Percentiles rank a stretch among this genome's conserved stretches.
Conservation (phyloP, 2,888 invertebrate species). For the Eilema griseolum region DNA sequence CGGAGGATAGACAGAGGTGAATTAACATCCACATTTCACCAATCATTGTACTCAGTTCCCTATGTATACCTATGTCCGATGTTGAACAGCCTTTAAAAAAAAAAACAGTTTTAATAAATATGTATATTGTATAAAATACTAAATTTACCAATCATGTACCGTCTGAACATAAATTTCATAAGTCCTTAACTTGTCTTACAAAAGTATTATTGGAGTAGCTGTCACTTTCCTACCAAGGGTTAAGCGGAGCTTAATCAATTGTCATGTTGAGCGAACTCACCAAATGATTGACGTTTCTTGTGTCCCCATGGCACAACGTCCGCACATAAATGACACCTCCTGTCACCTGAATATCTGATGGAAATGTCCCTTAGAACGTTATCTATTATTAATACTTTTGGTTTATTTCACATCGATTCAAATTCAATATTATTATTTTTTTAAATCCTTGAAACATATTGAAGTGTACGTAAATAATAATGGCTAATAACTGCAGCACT, state of each 20-base stretch:
- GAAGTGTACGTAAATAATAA: no score
- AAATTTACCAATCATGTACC: not conserved
- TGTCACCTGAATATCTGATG: constrained; percentile 3
- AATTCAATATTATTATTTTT: not conserved
- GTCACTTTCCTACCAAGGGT: not conserved
- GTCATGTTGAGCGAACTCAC: not conserved
- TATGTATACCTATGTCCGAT: no score
- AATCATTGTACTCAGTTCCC: no score
- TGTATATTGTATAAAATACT: no score
- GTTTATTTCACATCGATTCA: not conserved
- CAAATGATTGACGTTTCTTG: constrained; percentile 14
- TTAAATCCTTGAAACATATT: no score
- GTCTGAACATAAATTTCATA: constrained; percentile 1
- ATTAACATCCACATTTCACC: no score
- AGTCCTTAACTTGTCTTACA: constrained; percentile 2
- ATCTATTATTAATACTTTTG: not conserved
- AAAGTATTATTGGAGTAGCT: not conserved
- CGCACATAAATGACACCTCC: constrained; percentile 4
- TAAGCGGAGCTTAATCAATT: constrained; percentile 12
- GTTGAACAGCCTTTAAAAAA: no score
- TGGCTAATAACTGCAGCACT: no score
- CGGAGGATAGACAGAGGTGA: no score
- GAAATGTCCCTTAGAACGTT: not conserved
- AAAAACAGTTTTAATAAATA: no score
- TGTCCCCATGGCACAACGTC: constrained; percentile 5